Evolutionary conservation across 2,797 vertebrate species (phyloP).

Genomic region (Furcifer pardalis): DNA sequence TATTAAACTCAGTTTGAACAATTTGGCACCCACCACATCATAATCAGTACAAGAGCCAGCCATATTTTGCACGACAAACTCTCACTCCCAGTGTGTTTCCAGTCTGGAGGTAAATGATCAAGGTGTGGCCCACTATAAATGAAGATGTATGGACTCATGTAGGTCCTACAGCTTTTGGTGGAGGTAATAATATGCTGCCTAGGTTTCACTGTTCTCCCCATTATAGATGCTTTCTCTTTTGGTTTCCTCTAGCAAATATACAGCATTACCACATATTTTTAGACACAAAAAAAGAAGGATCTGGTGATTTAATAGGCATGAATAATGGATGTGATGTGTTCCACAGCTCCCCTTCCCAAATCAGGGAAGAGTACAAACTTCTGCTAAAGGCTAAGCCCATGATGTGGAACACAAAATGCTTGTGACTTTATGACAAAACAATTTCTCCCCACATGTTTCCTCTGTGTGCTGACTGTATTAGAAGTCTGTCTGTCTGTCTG

Average conservation of each 20-base stretch:
- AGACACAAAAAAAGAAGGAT: slow-evolving; percentile 10
- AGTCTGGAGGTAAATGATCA: neutral
- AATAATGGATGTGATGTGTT: neutral
- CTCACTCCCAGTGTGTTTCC: neutral
- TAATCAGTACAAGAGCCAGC: neutral
- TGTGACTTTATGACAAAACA: slow-evolving; percentile 46
- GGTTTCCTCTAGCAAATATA: neutral
- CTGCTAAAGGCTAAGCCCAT: neutral
- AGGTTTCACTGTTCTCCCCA: neutral
- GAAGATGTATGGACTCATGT: neutral
- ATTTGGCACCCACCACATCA: neutral
- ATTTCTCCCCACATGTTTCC: slow-evolving; percentile 46
- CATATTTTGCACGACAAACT: neutral
- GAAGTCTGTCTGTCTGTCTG: slow-evolving; percentile 54
- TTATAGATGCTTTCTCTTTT: neutral
- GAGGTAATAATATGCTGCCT: neutral
- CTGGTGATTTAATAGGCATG: slow-evolving; percentile 6
- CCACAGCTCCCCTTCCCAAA: slow-evolving; percentile 11
- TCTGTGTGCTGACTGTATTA: slow-evolving; percentile 62
- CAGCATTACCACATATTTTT: neutral
- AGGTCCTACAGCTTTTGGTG: neutral
- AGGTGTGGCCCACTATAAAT: neutral
- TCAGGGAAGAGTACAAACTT: neutral
- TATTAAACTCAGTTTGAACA: neutral
- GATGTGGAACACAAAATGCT: slow-evolving; percentile 1